Evolutionary conservation across 2,888 invertebrate species (phyloP).

Genomic region (Lathronympha strigana): DNA sequence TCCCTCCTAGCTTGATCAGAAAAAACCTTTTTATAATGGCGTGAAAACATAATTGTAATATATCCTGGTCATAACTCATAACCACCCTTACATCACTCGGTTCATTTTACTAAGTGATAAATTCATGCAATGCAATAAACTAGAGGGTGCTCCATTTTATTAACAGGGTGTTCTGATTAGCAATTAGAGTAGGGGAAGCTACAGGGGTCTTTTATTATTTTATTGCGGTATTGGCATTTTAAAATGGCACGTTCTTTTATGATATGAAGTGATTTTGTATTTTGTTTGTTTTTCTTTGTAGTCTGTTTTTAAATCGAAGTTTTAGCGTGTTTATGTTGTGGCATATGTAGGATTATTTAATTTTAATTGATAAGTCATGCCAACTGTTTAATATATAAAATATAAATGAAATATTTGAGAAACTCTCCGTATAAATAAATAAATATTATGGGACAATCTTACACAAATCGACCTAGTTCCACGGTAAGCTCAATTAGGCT

Average conservation of each 20-base stretch:
- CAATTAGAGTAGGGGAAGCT: constrained; percentile 31
- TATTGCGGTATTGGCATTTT: constrained; percentile 21
- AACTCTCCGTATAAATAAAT: neutral
- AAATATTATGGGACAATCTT: neutral
- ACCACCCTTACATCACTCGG: constrained; percentile 5
- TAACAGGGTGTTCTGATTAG: constrained; percentile 59
- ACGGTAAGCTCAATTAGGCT: no score
- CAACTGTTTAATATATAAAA: no score
- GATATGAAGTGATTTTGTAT: constrained; percentile 1
- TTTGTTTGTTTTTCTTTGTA: neutral
- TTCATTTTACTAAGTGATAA: constrained; percentile 70
- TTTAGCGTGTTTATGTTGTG: no score
- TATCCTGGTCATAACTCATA: neutral
- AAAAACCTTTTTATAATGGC: no score
- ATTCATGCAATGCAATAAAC: constrained; percentile 19
- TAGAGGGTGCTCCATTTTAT: constrained; percentile 23
- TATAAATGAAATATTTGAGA: no score
- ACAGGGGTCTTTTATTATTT: constrained; percentile 21
- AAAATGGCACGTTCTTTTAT: constrained; percentile 11
- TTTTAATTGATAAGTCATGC: no score
- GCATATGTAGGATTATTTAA: no score
- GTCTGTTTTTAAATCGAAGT: no score
- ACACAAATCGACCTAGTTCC: no score
- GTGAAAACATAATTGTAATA: neutral
- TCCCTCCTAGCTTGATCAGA: no score